Base-by-base conservation (phyloP, 2,888 invertebrate genomes). In the Apodemia duryi region DNA sequence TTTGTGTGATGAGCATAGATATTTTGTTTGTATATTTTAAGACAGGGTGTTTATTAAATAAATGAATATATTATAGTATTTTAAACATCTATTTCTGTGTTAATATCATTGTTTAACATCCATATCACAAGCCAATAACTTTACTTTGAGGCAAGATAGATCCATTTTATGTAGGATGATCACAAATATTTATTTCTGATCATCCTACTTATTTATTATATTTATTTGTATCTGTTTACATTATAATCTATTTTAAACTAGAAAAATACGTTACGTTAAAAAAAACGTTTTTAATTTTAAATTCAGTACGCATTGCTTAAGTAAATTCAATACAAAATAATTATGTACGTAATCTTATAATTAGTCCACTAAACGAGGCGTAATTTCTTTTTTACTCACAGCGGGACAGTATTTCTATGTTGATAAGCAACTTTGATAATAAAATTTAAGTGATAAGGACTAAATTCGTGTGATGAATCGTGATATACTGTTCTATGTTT, bases 361-460 rank as follows among this genome's bases (percentile, higher is more conserved):
- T 88, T 82, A 79, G 77, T 76, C 71, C 71, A 76, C 71, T 73
- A 79, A 83, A 78, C 80, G 81, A 79, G 77, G 84, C 84, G 87
- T 83, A 76, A 83, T 79, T 79, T 71, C 72, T 69, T 70, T 73
- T 70, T 72, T 65, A 63, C 66, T 70, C 72, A 65, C 72, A 66
- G 66, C 69, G 66, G 70, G 69, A 63, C 43, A 46, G 51, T 29
- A 13, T 13, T 4, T 13, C 9, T 13, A 13, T 28, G 29, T 61
- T 38, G 49, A 38, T 38, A 61, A 51, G 28, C 49, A 28, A 7
- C 38, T 51, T 28, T 11, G 57, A 57, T 29, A 11, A 57, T 29
- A 57, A 57, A 13, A 9, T 0, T 3, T 10, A 11, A 2, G 29
- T 57, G 32, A 52, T 57, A 57, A 29, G 57, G 10, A 2, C 11